Evolutionary conservation across 2,113 vertebrate genomes (phyloP).

Genomic region (Microtus montanus): DNA sequence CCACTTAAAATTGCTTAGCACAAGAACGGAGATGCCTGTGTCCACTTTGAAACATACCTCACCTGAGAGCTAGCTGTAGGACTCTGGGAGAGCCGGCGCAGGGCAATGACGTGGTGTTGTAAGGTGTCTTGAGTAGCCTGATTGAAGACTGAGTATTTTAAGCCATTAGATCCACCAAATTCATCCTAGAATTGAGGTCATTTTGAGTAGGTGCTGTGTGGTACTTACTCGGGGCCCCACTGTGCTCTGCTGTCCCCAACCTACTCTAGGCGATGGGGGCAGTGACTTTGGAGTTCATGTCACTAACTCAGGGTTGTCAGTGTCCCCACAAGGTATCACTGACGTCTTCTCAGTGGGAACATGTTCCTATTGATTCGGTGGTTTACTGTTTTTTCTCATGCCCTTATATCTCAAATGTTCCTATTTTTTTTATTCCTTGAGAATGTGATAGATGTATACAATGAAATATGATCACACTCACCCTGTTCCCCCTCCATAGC

Average conservation of each 20-base stretch:
- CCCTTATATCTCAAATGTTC: background rate
- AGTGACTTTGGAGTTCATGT: background rate
- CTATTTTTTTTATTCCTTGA: background rate
- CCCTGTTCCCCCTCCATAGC: too few relatives aligned
- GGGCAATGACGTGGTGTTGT: background rate
- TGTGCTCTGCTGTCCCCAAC: background rate
- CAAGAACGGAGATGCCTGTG: background rate
- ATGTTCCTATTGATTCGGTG: background rate
- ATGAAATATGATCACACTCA: background rate
- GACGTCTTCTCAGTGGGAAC: background rate
- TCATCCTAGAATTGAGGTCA: constrained; percentile 17
- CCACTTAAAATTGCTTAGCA: constrained; percentile 47
- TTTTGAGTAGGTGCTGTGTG: constrained; percentile 30
- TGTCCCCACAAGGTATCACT: background rate
- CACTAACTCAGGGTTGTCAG: background rate
- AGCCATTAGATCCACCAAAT: constrained; percentile 20
- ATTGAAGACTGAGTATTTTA: constrained; percentile 38
- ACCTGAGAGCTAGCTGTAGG: background rate
- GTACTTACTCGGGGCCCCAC: background rate
- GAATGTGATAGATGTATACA: background rate
- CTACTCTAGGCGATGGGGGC: background rate
- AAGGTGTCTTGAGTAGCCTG: background rate
- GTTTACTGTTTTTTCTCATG: background rate
- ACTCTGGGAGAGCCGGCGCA: too few relatives aligned
- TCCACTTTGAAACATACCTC: constrained; percentile 10